Evolutionary conservation across 2,888 invertebrate species (phyloP).

Genomic region (Spodoptera picta): DNA sequence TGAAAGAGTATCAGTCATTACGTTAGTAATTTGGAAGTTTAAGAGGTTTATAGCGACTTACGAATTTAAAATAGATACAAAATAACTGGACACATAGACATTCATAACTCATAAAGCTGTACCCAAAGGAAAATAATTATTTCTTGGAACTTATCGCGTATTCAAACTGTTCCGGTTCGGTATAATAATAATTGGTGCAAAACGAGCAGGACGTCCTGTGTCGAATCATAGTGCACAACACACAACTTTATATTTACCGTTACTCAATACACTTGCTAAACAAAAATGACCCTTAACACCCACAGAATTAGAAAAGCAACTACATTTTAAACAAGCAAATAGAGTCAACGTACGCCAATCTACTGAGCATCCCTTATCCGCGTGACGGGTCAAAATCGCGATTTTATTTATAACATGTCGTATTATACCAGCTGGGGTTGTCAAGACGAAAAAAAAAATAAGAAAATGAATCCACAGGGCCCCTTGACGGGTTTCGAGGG

Average conservation of each 20-base stretch:
- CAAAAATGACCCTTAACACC: constrained; percentile 56
- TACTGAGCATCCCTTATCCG: constrained; percentile 80
- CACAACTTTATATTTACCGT: constrained; percentile 63
- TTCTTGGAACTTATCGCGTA: constrained; percentile 57
- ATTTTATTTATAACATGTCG: constrained; percentile 88
- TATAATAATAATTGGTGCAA: constrained; percentile 86
- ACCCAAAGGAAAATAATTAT: constrained; percentile 35
- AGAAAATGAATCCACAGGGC: constrained; percentile 80
- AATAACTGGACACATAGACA: not conserved
- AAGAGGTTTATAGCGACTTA: constrained; percentile 6
- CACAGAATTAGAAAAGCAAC: constrained; percentile 31
- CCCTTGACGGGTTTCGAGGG: constrained; percentile 71
- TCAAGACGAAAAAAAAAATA: constrained; percentile 84
- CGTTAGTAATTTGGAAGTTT: constrained; percentile 2
- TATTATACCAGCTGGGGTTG: constrained; percentile 86
- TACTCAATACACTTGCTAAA: constrained; percentile 27
- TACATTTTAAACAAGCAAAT: constrained; percentile 19
- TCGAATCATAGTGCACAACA: constrained; percentile 74
- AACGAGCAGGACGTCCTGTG: constrained; percentile 87
- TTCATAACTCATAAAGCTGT: constrained; percentile 12
- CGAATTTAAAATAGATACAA: not conserved
- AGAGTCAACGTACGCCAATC: constrained; percentile 63
- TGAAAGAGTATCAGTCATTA: no score
- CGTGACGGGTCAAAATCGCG: constrained; percentile 88
- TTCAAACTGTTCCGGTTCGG: constrained; percentile 81